phyloP scores from a whole-genome alignment of 2,888 invertebrate species.

The Pterostichus madidus region DNA sequence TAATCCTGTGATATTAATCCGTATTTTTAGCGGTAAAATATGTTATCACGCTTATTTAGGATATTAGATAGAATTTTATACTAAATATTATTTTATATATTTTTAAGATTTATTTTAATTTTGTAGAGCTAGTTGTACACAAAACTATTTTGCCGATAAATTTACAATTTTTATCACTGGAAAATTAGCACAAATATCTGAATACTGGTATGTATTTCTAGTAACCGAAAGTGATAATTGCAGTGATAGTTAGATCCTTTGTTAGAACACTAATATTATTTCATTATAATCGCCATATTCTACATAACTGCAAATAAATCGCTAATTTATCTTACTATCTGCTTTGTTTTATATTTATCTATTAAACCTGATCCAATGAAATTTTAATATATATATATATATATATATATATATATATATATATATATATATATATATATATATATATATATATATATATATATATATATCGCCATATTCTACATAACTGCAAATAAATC shows the following conservation, averaged over 20 bases:
- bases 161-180: constrained; percentile 31
- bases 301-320: constrained; percentile 6
- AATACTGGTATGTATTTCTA: constrained; percentile 21
- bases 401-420: too few relatives aligned
- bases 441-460: too few relatives aligned
- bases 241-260: constrained; percentile 35
- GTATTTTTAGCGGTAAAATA: constrained; percentile 37
- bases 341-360: not conserved
- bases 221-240: constrained; percentile 33
- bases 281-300: constrained; percentile 48
- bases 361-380: not conserved
- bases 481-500: constrained; percentile 6
- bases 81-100: not conserved
- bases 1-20: constrained; percentile 19
- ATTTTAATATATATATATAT: not conserved
- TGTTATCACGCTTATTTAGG: constrained; percentile 20
- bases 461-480: constrained; percentile 47
- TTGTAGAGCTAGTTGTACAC: constrained; percentile 1
- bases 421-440: too few relatives aligned
- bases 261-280: constrained; percentile 29
- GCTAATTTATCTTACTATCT: constrained; percentile 25
- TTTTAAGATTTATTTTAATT: constrained; percentile 3
- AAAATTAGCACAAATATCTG: constrained; percentile 39
- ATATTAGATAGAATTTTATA: constrained; percentile 13
- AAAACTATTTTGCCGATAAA: constrained; percentile 31